Evolutionary conservation across 1,140 invertebrate genomes (phyloP), one percentile per base, ranked within the genome.

Genomic region (Euwallacea fornicatus): DNA sequence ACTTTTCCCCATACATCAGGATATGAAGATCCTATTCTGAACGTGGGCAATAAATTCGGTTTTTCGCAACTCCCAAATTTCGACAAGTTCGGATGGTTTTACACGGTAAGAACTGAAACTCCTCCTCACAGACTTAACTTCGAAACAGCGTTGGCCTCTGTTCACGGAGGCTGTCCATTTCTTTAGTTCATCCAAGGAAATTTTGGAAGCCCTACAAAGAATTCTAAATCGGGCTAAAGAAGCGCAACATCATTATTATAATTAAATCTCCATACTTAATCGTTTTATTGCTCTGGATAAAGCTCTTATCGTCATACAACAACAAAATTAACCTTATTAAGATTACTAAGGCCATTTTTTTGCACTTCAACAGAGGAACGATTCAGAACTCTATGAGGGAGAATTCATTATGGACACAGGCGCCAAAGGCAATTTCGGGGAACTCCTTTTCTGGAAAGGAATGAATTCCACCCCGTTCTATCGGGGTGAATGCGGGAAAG

Each of bases 21-120:
- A 0, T 94, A 92, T 75, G 82, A 84, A 0, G 92, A 95, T 78
- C 75, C 84, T 0, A 77, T 94, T 10, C 84, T 94, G 46, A 86
- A 87, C 16, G 77, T 92, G 43, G 89, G 86, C 0, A 83, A 85
- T 33, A 47, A 85, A 59, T 84, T 81, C 75, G 62, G 90, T 66
- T 50, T 15, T 42, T 61, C 8, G 85, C 82, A 0, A 84, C 82
- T 2, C 84, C 84, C 2, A 83, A 88, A 87, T 1, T 72, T 67
- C 53, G 91, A 93, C 77, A 87, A 84, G 76, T 93, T 94, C 78
- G 92, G 90, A n/a, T 91, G 91, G 87, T 93, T 94, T 82, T 93
- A 93, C 79, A 85, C 85, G 81, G 91, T 93, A 84, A 82, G 83
- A 7, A 66, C 15, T 8, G 10, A 54, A n/a, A 41, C 16, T 61